Conservation (phyloP, 2,888 invertebrate species). For the Perithous albicinctus region DNA sequence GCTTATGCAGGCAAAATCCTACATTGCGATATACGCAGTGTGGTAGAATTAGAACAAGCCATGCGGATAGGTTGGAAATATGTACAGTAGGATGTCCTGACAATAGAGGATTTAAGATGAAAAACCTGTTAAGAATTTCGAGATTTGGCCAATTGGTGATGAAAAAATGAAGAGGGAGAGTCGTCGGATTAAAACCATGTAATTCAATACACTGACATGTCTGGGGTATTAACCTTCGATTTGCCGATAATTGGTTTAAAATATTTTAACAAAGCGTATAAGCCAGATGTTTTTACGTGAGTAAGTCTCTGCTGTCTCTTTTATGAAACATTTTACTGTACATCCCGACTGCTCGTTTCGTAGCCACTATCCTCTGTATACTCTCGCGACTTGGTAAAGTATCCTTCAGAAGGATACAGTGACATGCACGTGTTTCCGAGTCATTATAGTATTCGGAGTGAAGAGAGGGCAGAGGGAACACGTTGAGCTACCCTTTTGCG, state of each 20-base stretch:
- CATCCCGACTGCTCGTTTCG: not conserved
- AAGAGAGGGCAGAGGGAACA: not conserved
- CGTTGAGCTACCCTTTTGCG: conserved; percentile 36
- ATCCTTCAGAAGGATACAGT: conserved; percentile 17
- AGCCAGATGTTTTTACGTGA: not conserved
- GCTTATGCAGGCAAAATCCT: conserved; percentile 10
- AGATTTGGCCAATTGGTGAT: too few relatives aligned
- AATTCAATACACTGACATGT: too few relatives aligned
- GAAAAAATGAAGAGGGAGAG: too few relatives aligned
- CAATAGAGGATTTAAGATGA: not conserved
- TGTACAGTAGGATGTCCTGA: not conserved
- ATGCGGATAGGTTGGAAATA: too few relatives aligned
- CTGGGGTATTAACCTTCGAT: too few relatives aligned
- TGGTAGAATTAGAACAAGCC: conserved; percentile 1
- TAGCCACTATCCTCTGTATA: not conserved
- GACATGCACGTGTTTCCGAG: conserved; percentile 21
- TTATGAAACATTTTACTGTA: not conserved
- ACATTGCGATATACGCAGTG: conserved; percentile 19
- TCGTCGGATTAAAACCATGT: too few relatives aligned
- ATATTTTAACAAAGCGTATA: not conserved
- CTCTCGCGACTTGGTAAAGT: conserved; percentile 3
- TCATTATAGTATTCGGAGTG: conserved; percentile 16
- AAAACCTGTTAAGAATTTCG: not conserved
- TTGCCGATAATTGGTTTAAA: not conserved
- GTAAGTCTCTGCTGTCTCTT: too few relatives aligned